phyloP scores from a whole-genome alignment of 2,888 invertebrate species.

The Xestia xanthographa region DNA sequence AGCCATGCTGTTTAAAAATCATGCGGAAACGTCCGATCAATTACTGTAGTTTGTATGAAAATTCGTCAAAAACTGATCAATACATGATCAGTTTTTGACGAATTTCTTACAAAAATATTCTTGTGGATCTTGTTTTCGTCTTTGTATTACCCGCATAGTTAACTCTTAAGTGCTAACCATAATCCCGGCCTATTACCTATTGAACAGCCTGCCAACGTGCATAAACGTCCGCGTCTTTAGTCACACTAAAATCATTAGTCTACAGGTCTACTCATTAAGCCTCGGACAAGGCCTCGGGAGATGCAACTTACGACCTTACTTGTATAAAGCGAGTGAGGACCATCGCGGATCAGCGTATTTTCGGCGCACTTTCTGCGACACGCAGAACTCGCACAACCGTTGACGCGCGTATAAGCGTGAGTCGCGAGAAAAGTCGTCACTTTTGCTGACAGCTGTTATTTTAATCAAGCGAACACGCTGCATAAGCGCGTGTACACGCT shows the following conservation, averaged over 20 bases:
- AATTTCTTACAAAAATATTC: background rate
- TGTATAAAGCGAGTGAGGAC: background rate
- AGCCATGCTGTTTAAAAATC: background rate
- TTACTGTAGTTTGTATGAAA: no score
- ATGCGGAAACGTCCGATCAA: background rate
- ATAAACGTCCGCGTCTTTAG: background rate
- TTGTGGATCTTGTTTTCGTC: background rate
- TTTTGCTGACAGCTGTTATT: background rate
- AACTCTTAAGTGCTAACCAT: slow-evolving; percentile 5
- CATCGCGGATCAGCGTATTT: background rate
- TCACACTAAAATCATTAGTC: slow-evolving; percentile 25
- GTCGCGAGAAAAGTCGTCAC: background rate
- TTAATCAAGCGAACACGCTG: background rate
- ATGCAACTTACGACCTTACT: background rate
- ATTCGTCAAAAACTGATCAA: no score
- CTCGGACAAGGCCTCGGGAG: background rate
- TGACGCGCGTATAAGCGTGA: background rate
- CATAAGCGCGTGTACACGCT: background rate
- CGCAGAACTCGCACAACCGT: background rate
- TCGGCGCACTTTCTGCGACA: background rate
- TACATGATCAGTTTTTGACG: no score
- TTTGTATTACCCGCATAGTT: background rate
- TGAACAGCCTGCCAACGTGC: slow-evolving; percentile 7
- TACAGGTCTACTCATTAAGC: background rate
- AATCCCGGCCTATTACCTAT: slow-evolving; percentile 9